Evolutionary conservation across 2,113 vertebrate species (phyloP), one percentile per base, ranked within the genome.

Genomic region (Hypomesus transpacificus): DNA sequence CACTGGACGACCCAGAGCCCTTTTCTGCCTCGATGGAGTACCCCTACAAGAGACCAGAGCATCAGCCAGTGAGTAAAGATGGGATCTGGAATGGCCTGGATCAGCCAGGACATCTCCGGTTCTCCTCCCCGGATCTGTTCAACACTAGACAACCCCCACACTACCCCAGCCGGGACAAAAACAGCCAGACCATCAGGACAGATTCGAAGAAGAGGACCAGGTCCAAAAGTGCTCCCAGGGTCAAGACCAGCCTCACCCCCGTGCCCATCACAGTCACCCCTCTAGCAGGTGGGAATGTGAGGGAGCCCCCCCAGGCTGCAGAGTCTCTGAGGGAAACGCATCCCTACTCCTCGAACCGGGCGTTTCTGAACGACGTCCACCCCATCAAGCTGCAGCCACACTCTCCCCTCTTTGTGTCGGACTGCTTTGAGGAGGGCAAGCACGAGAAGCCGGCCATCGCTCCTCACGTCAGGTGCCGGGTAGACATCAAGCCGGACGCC

Each of bases 321-420:
- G 92, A 94, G 51, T 77, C 90, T 0, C 79, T 89, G 2, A 91
- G 80, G 69, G 85, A 95, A 61, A 87, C 82, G 58, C 80, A 81
- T 51, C 82, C 80, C 1, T 78, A 91, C 16, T 81, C 88, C 0
- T 87, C 94, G 0, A 91, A 90, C 80, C 92, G 92, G 69, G 89
- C 88, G 0, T 89, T 95, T 69, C 91, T 95, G 70, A 97, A 96
- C 3, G 96, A 98, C 75, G 94, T 98, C 26, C 96, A 98, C 65
- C 96, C 96, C 31, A 96, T 95, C 85, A 98, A 98, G 82, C 91
- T 98, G 67, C 96, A 98, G 86, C 95, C 95, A 0, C 94, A 96
- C 50, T 89, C 95, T 0, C 95, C 96, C 0, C 91, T 98, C 8
- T 96, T 94, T 58, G 91, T 96, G 24, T 88, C 89, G 6, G 93